These are phyloP conservation scores for Papilio aristodemus DNA, from an alignment of 1,140 invertebrate genomes.

Conservation along the genomic window DNA sequence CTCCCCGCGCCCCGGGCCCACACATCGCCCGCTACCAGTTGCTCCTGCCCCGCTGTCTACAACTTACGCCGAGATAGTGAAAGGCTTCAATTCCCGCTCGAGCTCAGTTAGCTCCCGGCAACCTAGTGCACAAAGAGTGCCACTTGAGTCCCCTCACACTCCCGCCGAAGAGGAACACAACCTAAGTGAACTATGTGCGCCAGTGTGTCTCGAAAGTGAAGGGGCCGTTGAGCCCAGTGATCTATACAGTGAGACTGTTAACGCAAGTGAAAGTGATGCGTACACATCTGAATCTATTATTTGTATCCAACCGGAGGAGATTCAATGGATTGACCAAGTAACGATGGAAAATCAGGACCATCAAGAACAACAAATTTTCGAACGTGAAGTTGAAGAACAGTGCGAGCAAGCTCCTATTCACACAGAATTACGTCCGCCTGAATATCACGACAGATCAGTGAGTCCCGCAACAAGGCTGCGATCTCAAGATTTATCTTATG, in stretches of 20 bases:
- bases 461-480: slow-evolving; percentile 50
- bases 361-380: slow-evolving; percentile 1
- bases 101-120: slow-evolving; percentile 54
- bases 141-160: neutral
- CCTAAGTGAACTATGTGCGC: neutral
- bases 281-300: neutral
- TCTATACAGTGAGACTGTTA: slow-evolving; percentile 22
- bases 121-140: slow-evolving; percentile 48
- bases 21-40: slow-evolving; percentile 85
- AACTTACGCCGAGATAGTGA: slow-evolving; percentile 89
- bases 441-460: slow-evolving; percentile 46
- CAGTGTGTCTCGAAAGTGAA: slow-evolving; percentile 27
- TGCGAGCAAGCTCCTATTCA: slow-evolving; percentile 5
- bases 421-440: slow-evolving; percentile 42
- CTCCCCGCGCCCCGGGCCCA: slow-evolving; percentile 81
- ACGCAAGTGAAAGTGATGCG: slow-evolving; percentile 31
- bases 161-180: slow-evolving; percentile 22
- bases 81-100: slow-evolving; percentile 79
- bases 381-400: slow-evolving; percentile 3
- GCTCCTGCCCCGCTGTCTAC: slow-evolving; percentile 85
- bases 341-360: neutral
- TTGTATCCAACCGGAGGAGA: neutral
- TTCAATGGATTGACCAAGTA: neutral
- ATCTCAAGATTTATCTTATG: slow-evolving; percentile 84
- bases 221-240: slow-evolving; percentile 30